Conservation (phyloP, 2,797 vertebrate species). For the Harpagifer antarcticus region DNA sequence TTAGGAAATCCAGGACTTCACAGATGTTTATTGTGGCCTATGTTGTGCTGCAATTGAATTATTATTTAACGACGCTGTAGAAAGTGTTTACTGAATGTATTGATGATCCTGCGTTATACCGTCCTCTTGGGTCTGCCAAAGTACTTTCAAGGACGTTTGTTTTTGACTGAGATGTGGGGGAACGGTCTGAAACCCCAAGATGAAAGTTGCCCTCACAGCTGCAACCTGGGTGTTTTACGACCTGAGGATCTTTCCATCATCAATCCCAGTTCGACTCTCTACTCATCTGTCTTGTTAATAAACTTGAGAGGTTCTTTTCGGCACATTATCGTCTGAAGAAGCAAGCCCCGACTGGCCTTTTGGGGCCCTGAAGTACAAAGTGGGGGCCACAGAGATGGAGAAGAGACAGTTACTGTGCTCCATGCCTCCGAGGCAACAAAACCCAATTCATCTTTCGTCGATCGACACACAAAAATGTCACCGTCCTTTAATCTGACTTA, state of each 20-base stretch:
- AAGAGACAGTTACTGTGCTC: conserved; percentile 25
- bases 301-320: conserved; percentile 16
- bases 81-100: background rate
- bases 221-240: conserved; percentile 8
- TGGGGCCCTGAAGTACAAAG: conserved; percentile 31
- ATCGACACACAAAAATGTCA: conserved; percentile 19
- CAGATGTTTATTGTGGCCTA: background rate
- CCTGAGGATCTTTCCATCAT: conserved; percentile 9
- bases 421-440: conserved; percentile 31
- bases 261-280: conserved; percentile 7
- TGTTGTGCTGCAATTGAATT: background rate
- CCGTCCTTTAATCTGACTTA: conserved; percentile 29
- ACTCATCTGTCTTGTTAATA: conserved; percentile 19
- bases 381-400: conserved; percentile 19
- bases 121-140: background rate
- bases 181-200: background rate
- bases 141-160: background rate
- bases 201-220: conserved; percentile 1
- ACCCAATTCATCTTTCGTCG: conserved; percentile 49
- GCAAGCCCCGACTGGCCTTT: conserved; percentile 52
- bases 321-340: conserved; percentile 23
- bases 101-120: background rate
- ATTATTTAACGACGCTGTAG: background rate
- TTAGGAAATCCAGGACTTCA: background rate
- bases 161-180: background rate